Evolutionary conservation across 1,140 invertebrate genomes (phyloP), one percentile per base, ranked within the genome.

Genomic region (Dermatophagoides farinae): DNA sequence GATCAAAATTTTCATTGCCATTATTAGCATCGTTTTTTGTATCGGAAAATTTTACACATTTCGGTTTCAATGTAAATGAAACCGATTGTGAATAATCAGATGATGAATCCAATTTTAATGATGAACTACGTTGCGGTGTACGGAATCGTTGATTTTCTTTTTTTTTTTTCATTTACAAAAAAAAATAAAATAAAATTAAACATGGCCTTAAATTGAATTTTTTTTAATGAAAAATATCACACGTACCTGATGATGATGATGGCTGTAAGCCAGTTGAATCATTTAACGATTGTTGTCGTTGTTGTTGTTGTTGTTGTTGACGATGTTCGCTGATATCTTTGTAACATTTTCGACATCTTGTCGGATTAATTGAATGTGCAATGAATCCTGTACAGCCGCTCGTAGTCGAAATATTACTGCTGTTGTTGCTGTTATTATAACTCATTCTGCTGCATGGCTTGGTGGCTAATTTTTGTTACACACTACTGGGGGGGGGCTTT

Each of bases 281-380:
- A 22, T 14, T 31, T 38, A 14, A 20, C 25, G 57, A 14, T 43
- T 8, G 57, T 46, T 57, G 14, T 57, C 25, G 16, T 51, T 61
- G 57, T 55, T 58, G 20, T 49, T 62, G 25, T 58, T 62, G 18
- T 55, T 47, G 1, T 47, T 40, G 16, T 62, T 51, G n/a, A 43
- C 37, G 12, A 39, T 67, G 67, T 52, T 67, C 65, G 11, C 52
- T 52, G 39, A 62, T 38, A 54, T 68, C 67, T 77, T 87, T 82
- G 76, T 90, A 91, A 72, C 88, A 92, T 65, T 87, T 75, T 75
- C 90, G 90, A 74, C 88, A 91, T 64, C 86, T 77, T 44, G 86
- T 91, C 16, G 88, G 88, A 84, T 87, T 89, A 65, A 87, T 79
- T 62, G 88, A 85, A 75, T 91, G 88, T 22, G 88, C 87, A 74